Evolutionary conservation across 2,113 vertebrate genomes (phyloP), one percentile per base, ranked within the genome.

Genomic region (Channa argus): DNA sequence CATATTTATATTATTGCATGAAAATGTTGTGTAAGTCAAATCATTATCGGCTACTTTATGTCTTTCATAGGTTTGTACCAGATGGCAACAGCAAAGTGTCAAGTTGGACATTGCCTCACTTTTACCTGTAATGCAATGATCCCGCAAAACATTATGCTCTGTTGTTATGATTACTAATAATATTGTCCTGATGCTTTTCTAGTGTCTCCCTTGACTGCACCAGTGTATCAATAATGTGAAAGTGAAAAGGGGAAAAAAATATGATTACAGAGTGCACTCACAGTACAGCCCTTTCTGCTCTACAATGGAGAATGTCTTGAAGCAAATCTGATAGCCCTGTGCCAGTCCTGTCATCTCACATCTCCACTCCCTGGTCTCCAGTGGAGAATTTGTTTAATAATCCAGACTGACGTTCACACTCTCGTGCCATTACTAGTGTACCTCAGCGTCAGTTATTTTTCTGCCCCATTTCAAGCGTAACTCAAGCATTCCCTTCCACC

Each of bases 401-500:
- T 83, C 53, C 52, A 47, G 64, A 64, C 59, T 67, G 86, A 89
- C 82, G 9, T 62, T 37, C 72, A 74, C 8, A 14, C 82, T 77
- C 82, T 59, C 64, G 5, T 56, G 54, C 61, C 69, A 0, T 80
- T 74, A 68, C 62, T 59, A 52, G 62, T 77, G 61, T 55, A 67
- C 77, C 79, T 68, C 77, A 60, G 80, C 38, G 37, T 74, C 70
- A 50, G 59, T 83, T 87, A 67, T 71, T 80, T 90, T 91, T 91
- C 67, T 79, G 74, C 86, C 85, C 82, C 92, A 92, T 90, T 92
- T 91, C 86, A 68, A 69, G 72, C 74, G 70, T 12, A 83, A 87
- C 86, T 89, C 87, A 38, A 75, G 84, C 87, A 78, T 87, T 79
- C 12, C 49, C 47, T 61, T 71, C 74, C 59, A 33, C 74, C 44